Conservation (phyloP, 2,888 invertebrate species). For the Pteria penguin region DNA sequence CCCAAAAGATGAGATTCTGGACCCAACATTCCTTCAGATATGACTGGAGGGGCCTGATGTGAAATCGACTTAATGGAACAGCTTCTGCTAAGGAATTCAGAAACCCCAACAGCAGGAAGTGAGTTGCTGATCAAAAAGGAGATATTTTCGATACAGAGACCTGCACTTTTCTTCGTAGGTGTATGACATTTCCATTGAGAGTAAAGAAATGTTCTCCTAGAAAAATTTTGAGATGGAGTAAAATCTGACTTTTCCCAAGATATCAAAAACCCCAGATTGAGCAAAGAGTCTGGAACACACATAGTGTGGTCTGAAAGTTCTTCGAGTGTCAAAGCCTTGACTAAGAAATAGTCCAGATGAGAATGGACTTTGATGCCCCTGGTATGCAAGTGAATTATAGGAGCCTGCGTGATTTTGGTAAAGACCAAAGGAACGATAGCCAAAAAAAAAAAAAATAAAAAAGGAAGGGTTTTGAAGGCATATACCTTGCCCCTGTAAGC, state of each 20-base stretch:
- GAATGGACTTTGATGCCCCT: no score
- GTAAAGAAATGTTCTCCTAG: not conserved
- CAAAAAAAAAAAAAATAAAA: no score
- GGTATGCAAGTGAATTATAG: not conserved
- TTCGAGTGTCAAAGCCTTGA: not conserved
- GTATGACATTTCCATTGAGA: no score
- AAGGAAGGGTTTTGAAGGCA: no score
- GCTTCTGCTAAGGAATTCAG: not conserved
- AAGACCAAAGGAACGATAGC: not conserved
- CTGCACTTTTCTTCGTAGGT: no score
- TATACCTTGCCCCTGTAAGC: no score
- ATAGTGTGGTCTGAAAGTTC: no score
- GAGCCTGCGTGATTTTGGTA: not conserved
- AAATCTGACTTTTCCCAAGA: not conserved
- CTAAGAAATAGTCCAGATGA: not conserved
- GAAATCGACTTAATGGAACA: not conserved
- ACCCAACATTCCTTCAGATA: not conserved
- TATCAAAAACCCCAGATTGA: not conserved
- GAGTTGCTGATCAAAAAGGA: no score
- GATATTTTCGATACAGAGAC: no score
- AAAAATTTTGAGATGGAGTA: not conserved
- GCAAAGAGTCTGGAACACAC: not conserved
- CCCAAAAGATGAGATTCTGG: not conserved
- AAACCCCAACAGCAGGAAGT: not conserved
- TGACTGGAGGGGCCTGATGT: no score